Evolutionary conservation across 2,888 invertebrate species (phyloP).

Genomic region (Hypolimnas misippus): DNA sequence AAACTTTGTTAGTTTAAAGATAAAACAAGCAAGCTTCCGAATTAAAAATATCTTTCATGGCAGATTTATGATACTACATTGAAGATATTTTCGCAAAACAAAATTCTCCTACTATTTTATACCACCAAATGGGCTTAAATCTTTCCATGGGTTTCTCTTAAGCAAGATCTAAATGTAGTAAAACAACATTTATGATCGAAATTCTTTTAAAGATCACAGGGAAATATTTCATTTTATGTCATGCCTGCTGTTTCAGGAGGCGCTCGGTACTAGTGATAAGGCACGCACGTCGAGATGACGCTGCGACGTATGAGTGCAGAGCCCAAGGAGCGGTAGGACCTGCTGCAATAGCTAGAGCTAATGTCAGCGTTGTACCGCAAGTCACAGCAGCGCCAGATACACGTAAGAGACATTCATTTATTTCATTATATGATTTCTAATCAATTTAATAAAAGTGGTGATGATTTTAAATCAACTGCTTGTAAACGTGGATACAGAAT

Average conservation of each 20-base stretch:
- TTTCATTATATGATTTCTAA: not conserved
- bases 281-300: slow-evolving; percentile 89
- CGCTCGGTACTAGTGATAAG: slow-evolving; percentile 92
- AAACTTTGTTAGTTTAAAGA: not conserved
- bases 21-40: not conserved
- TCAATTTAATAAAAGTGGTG: too few species aligned
- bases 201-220: not conserved
- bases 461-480: too few species aligned
- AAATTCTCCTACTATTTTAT: too few species aligned
- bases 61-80: not conserved
- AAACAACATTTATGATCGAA: not conserved
- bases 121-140: too few species aligned
- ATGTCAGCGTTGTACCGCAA: slow-evolving; percentile 77
- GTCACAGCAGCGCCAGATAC: slow-evolving; percentile 74
- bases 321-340: slow-evolving; percentile 88
- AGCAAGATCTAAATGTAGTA: too few species aligned
- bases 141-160: too few species aligned
- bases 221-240: not conserved
- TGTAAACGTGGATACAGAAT: too few species aligned
- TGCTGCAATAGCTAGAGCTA: slow-evolving; percentile 81
- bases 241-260: slow-evolving; percentile 84
- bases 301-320: slow-evolving; percentile 92
- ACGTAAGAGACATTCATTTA: slow-evolving; percentile 54
- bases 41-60: not conserved
- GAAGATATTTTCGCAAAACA: too few species aligned